phyloP scores from a whole-genome alignment of 2,888 invertebrate species.

The Chydorus sphaericus region DNA sequence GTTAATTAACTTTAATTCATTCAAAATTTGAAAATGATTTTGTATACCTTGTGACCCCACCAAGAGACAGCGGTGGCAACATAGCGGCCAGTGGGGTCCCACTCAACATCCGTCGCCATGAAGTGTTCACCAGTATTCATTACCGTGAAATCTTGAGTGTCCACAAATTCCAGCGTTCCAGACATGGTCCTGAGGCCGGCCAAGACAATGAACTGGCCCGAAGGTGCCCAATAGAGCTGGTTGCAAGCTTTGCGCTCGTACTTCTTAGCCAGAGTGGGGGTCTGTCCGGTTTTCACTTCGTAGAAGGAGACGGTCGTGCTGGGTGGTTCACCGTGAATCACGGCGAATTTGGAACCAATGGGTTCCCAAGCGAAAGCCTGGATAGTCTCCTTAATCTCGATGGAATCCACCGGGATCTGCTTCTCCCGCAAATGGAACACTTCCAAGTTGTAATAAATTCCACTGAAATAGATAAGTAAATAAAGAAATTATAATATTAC shows the following conservation, averaged over 20 bases:
- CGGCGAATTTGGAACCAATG: slow-evolving; percentile 85
- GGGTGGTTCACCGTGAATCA: slow-evolving; percentile 83
- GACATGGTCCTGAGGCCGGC: slow-evolving; percentile 72
- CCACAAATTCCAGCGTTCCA: slow-evolving; percentile 86
- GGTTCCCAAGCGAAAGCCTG: slow-evolving; percentile 98
- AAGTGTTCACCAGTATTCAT: slow-evolving; percentile 91
- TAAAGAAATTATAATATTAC: too few relatives aligned
- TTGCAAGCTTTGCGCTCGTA: slow-evolving; percentile 76
- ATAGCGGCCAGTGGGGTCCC: slow-evolving; percentile 98
- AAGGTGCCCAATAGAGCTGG: slow-evolving; percentile 80
- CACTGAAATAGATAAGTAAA: slow-evolving; percentile 33
- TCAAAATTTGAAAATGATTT: slow-evolving; percentile 34
- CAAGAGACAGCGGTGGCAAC: slow-evolving; percentile 88
- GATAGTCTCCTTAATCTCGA: slow-evolving; percentile 85
- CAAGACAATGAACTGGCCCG: slow-evolving; percentile 83
- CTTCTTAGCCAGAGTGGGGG: slow-evolving; percentile 42
- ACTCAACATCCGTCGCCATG: slow-evolving; percentile 84
- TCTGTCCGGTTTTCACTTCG: slow-evolving; percentile 76
- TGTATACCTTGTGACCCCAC: slow-evolving; percentile 65
- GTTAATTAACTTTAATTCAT: too few relatives aligned
- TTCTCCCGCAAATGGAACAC: slow-evolving; percentile 97
- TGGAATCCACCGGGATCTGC: slow-evolving; percentile 91
- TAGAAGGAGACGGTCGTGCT: slow-evolving; percentile 84
- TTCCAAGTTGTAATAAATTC: slow-evolving; percentile 96
- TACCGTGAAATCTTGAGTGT: slow-evolving; percentile 87